Base-by-base conservation (phyloP, 2,113 vertebrate genomes). In the Lonchura striata region DNA sequence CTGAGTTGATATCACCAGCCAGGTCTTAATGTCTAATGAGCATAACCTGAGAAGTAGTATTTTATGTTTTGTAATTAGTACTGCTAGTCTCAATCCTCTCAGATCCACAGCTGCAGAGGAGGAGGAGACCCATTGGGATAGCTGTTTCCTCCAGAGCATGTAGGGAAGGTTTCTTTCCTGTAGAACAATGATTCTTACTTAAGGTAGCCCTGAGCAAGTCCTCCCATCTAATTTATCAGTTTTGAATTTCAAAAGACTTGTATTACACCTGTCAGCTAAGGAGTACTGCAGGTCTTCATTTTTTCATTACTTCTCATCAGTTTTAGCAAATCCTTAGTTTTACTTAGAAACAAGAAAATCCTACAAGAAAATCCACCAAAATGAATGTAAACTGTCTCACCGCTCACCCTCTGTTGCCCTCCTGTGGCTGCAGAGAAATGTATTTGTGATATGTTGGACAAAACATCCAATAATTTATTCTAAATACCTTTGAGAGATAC, bases 381-480 rank as follows among this genome's bases (percentile, higher is more conserved):
- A 56, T 11, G 9, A 79, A 33, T 20, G n/a, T 6, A 1, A 1
- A 4, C 30, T 46, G 33, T 60, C 41, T 64, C 59, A 7, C 39
- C 37, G 42, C 50, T 77, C 28, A 44, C 50, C 21, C 57, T 94
- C 82, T 74, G 64, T 52, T 86, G 90, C 92, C 92, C 86, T 90
- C 92, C 71, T 71, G 75, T 88, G 88, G 87, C 64, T 49, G 71
- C 63, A 82, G 74, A 53, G 70, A 61, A 76, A 46, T 31, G 2
- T 3, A n/a, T 47, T 30, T 79, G 31, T 83, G 18, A 0, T 37
- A 9, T 13, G 6, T 19, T 66, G 64, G 39, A 78, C 28, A 75
- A 35, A 83, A 22, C 11, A 41, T 59, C 47, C 54, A 44, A 0
- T 25, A 20, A 21, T 78, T 93, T 42, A 37, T 68, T 95, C 27